A percentile compares a stretch with the other conserved stretches of the same genome.
phyloP scores from a whole-genome alignment of 1,140 invertebrate genomes.

The Steinernema khuongi region DNA sequence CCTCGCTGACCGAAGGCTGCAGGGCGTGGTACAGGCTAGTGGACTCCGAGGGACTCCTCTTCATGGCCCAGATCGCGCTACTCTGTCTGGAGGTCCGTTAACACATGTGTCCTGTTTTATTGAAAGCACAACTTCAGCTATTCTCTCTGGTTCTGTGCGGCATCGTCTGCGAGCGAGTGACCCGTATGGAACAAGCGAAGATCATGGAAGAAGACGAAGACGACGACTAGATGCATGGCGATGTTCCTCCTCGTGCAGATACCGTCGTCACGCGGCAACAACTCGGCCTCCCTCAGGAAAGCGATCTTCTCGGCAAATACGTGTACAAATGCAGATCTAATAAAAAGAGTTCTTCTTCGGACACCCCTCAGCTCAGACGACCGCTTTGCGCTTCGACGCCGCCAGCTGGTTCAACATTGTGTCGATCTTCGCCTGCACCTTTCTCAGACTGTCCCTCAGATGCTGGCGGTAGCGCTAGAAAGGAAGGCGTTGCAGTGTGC shows the following conservation, averaged over 20 bases:
- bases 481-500: too few species aligned
- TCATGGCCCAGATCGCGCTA: background rate
- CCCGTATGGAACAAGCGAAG: slow-evolving; percentile 16
- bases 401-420: background rate
- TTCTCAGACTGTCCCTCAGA: background rate
- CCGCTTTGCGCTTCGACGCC: background rate
- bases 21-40: background rate
- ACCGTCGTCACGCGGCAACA: background rate
- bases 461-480: background rate
- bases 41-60: background rate
- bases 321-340: slow-evolving; percentile 9
- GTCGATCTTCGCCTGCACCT: background rate
- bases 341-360: slow-evolving; percentile 9
- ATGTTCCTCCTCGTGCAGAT: too few species aligned
- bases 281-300: background rate
- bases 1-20: background rate
- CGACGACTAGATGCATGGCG: background rate
- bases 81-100: background rate
- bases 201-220: slow-evolving; percentile 7
- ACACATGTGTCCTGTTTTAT: background rate
- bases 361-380: too few species aligned
- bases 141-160: slow-evolving; percentile 8
- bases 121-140: background rate
- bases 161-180: background rate
- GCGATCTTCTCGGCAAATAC: background rate